A percentile compares a stretch with the other conserved stretches of the same genome.
These are phyloP conservation scores for Garra rufa DNA, from an alignment of 2,113 vertebrate genomes.

Conservation along the genomic window DNA sequence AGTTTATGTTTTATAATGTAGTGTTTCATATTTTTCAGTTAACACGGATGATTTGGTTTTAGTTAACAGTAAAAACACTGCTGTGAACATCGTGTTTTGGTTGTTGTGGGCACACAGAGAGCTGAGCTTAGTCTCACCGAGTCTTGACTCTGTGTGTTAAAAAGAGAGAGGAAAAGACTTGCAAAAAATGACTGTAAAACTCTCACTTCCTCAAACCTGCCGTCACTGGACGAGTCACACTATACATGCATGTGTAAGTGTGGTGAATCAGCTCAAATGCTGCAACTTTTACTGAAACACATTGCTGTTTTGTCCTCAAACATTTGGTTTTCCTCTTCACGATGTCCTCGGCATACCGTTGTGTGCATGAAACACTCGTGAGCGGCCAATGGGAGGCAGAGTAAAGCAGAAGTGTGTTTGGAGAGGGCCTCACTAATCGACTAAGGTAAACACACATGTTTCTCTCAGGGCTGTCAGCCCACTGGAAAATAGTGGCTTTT, in stretches of 20 bases:
- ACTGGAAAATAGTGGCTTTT: not conserved
- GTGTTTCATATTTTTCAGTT: not conserved
- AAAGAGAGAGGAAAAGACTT: not conserved
- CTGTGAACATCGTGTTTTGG: not conserved
- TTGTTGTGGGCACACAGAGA: not conserved
- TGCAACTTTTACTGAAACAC: conserved; percentile 40
- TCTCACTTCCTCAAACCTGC: conserved; percentile 32
- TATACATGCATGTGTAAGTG: not conserved
- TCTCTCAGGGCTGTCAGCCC: not conserved
- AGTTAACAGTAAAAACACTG: not conserved
- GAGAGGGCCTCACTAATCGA: conserved; percentile 64
- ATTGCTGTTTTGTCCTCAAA: conserved; percentile 64
- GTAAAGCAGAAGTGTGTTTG: conserved; percentile 55
- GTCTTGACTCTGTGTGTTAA: not conserved
- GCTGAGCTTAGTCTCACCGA: conserved; percentile 4
- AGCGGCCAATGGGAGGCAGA: conserved; percentile 60
- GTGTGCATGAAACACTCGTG: conserved; percentile 49
- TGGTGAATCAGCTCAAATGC: conserved; percentile 19
- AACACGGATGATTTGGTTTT: not conserved
- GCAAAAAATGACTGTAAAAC: not conserved
- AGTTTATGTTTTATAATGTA: not conserved
- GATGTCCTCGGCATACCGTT: conserved; percentile 68
- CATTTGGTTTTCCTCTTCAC: conserved; percentile 66
- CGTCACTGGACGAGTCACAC: not conserved
- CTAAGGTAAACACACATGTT: conserved; percentile 68